phyloP scores from a whole-genome alignment of 2,797 vertebrate genomes.

The Danio kyathit region DNA sequence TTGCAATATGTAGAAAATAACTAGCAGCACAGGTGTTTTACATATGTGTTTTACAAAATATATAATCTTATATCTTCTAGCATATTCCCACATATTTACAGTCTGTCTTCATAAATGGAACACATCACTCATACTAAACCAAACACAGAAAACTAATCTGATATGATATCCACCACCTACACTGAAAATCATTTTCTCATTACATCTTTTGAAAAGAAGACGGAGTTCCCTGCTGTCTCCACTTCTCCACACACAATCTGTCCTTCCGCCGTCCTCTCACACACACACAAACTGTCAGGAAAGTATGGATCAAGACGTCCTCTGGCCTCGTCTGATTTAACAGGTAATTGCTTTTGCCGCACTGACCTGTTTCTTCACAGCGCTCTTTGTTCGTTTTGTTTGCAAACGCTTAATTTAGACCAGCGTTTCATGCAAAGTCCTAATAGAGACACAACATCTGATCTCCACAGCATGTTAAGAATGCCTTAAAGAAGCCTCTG shows the following conservation, averaged over 20 bases:
- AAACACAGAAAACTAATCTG: not conserved
- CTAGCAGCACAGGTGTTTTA: too few species aligned
- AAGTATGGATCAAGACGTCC: slow-evolving; percentile 44
- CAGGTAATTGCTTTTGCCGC: slow-evolving; percentile 57
- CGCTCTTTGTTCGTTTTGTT: slow-evolving; percentile 60
- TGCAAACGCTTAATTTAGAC: slow-evolving; percentile 63
- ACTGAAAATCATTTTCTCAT: not conserved
- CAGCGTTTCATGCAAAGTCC: slow-evolving; percentile 60
- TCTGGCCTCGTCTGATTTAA: slow-evolving; percentile 59
- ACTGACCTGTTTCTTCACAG: slow-evolving; percentile 57
- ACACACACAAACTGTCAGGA: slow-evolving; percentile 47
- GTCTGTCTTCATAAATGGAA: too few species aligned
- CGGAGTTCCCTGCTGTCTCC: slow-evolving; percentile 21
- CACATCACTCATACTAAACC: not conserved
- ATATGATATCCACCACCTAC: not conserved
- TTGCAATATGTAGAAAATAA: too few species aligned
- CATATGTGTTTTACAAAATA: too few species aligned
- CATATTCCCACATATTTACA: too few species aligned
- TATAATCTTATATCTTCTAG: too few species aligned
- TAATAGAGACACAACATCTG: slow-evolving; percentile 52
- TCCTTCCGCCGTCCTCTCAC: slow-evolving; percentile 52
- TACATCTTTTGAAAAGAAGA: slow-evolving; percentile 5
- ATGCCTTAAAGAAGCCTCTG: slow-evolving; percentile 56
- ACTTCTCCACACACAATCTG: slow-evolving; percentile 31
- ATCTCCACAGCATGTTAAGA: slow-evolving; percentile 63